Conservation (phyloP, 2,113 vertebrate genomes). For the Phalacrocorax aristotelis region DNA sequence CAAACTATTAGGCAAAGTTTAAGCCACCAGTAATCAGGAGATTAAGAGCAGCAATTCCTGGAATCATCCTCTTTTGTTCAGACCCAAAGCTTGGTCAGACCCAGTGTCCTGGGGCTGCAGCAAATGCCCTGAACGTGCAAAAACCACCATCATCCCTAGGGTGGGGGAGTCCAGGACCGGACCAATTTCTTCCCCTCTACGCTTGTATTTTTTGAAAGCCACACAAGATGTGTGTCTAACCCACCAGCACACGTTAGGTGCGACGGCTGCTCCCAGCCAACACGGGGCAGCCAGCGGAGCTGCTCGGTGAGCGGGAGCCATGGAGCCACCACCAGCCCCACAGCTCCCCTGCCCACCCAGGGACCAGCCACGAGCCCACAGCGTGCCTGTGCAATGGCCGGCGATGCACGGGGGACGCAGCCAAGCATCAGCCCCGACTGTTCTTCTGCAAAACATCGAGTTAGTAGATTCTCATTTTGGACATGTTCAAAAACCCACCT, state of each 20-base stretch:
- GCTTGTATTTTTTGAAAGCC: background rate
- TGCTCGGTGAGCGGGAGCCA: background rate
- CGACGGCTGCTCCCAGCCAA: background rate
- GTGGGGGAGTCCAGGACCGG: background rate
- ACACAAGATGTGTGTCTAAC: background rate
- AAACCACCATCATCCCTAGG: fast-evolving
- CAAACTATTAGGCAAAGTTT: fast-evolving
- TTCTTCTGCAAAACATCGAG: background rate
- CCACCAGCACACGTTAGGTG: background rate
- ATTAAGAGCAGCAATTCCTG: background rate
- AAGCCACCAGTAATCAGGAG: background rate
- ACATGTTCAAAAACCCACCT: background rate
- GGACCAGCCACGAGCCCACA: fast-evolving
- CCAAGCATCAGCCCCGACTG: background rate
- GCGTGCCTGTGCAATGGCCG: fast-evolving
- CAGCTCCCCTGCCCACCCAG: background rate
- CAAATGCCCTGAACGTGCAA: background rate
- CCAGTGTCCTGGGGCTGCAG: fast-evolving
- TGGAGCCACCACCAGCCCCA: background rate
- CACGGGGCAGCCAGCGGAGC: background rate
- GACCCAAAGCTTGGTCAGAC: background rate
- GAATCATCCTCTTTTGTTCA: background rate
- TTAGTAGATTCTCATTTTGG: background rate
- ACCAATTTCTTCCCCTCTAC: background rate
- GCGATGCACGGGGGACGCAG: fast-evolving